These are phyloP conservation scores for Hydropotes inermis DNA, from an alignment of 2,113 vertebrate species.

Conservation along the genomic window DNA sequence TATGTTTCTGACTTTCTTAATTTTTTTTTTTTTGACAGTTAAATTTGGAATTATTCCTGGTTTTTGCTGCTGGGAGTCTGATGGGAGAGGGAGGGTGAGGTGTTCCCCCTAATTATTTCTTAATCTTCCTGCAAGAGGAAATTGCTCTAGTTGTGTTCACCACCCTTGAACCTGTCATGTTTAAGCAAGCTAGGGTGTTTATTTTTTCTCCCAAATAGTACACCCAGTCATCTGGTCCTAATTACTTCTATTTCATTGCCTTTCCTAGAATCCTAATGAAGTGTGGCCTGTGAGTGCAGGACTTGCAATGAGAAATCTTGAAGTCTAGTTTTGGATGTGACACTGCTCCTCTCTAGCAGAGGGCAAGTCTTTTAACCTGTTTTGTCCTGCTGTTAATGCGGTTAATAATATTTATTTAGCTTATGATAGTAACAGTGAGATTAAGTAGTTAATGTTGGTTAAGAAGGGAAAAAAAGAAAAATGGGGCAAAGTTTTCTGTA, in stretches of 20 bases:
- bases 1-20: not conserved
- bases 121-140: conserved; percentile 50
- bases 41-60: conserved; percentile 34
- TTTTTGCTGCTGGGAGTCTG: conserved; percentile 33
- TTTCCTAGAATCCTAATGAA: conserved; percentile 65
- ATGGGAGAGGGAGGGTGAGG: not conserved
- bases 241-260: conserved; percentile 56
- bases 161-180: conserved; percentile 27
- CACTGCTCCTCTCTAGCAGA: not conserved
- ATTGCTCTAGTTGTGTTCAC: conserved; percentile 44
- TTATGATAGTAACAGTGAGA: conserved; percentile 6
- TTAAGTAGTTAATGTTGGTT: conserved; percentile 45
- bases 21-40: conserved; percentile 7
- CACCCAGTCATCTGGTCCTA: conserved; percentile 22
- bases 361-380: conserved; percentile 7
- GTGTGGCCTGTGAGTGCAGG: not conserved
- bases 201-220: conserved; percentile 19
- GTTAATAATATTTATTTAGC: conserved; percentile 49
- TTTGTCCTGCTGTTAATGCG: not conserved
- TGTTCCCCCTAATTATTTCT: conserved; percentile 58
- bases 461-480: not conserved
- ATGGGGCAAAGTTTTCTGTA: not conserved
- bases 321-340: conserved; percentile 25
- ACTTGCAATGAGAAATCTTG: not conserved
- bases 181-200: conserved; percentile 40